A percentile compares a stretch with the other conserved stretches of the same genome.
phyloP scores from a whole-genome alignment of 2,113 vertebrate genomes.

The Cololabis saira region DNA sequence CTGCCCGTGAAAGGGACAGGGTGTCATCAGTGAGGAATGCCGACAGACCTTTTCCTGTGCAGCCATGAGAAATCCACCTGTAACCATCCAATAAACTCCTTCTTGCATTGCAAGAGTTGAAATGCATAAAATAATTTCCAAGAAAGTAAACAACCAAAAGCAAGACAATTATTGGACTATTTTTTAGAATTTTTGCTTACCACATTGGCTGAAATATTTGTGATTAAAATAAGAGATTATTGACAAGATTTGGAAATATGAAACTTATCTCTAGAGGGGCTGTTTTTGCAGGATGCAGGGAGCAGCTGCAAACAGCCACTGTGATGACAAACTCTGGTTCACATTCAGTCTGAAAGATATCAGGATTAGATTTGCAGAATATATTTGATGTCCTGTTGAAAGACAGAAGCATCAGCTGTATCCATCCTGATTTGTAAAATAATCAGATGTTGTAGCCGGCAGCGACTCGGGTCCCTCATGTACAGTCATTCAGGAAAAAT shows the following conservation, averaged over 20 bases:
- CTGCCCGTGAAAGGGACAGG: slow-evolving; percentile 15
- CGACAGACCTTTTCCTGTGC: slow-evolving; percentile 5
- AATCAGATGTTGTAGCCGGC: slow-evolving; percentile 2
- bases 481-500: slow-evolving; percentile 3
- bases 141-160: no score
- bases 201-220: background rate
- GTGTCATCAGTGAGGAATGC: slow-evolving; percentile 5
- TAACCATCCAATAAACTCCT: background rate
- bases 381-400: slow-evolving; percentile 13
- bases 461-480: background rate
- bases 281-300: slow-evolving; percentile 1
- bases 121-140: no score
- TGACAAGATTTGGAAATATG: background rate
- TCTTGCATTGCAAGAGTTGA: background rate
- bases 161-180: no score
- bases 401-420: background rate
- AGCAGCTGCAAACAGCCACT: slow-evolving; percentile 2
- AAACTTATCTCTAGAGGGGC: background rate
- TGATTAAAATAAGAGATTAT: background rate
- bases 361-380: slow-evolving; percentile 9
- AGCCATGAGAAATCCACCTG: slow-evolving; percentile 1
- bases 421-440: background rate
- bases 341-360: slow-evolving; percentile 11
- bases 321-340: slow-evolving; percentile 15
- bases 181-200: no score